These are phyloP conservation scores for Chelonus insularis DNA, from an alignment of 1,140 invertebrate species.

Conservation along the genomic window DNA sequence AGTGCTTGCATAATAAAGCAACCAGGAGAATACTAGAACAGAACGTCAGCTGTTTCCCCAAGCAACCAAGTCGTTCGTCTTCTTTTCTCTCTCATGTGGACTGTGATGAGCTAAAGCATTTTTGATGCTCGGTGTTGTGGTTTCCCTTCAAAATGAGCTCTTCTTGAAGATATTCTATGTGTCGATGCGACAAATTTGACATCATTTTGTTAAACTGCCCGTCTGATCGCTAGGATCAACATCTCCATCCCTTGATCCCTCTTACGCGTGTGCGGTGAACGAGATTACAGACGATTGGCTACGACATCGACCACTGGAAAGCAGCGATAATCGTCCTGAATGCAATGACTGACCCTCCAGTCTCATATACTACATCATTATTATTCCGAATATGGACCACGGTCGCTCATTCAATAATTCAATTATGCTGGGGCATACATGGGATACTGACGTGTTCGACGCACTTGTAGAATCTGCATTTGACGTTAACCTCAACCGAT, in stretches of 20 bases:
- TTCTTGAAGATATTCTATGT: not conserved
- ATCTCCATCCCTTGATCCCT: not conserved
- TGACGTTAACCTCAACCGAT: conserved; percentile 5
- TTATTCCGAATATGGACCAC: conserved; percentile 24
- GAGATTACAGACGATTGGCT: not conserved
- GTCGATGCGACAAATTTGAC: conserved; percentile 7
- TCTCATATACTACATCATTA: conserved; percentile 4
- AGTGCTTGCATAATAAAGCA: conserved; percentile 29
- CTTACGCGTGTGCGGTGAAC: not conserved
- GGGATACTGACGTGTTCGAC: conserved; percentile 12
- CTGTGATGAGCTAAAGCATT: conserved; percentile 14
- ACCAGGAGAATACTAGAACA: not conserved
- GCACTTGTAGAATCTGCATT: conserved; percentile 27
- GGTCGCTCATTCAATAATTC: conserved; percentile 22
- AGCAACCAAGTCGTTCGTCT: not conserved
- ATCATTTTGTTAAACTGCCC: not conserved
- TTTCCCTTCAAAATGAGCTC: not conserved
- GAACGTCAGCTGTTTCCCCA: conserved; percentile 20
- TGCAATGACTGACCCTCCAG: not conserved
- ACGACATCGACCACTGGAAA: not conserved
- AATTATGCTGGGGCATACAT: conserved; percentile 18
- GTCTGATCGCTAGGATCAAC: not conserved
- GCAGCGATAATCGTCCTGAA: not conserved
- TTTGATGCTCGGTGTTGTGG: conserved; percentile 6
- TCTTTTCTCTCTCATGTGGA: not conserved